A percentile compares a stretch with the other conserved stretches of the same genome.
phyloP scores from a whole-genome alignment of 2,113 vertebrate genomes.

The Brachionichthys hirsutus region DNA sequence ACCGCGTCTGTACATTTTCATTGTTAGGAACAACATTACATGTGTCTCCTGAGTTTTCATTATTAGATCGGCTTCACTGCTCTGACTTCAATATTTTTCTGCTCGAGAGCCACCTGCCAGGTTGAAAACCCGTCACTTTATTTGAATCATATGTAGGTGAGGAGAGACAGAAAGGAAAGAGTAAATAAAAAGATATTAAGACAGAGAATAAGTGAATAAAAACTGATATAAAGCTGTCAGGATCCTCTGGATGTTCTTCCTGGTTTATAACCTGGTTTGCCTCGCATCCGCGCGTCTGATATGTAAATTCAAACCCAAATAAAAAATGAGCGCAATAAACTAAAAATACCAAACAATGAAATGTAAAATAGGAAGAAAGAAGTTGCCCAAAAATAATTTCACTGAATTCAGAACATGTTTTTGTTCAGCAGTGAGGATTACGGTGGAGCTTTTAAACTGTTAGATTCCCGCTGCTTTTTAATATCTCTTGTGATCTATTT shows the following conservation, averaged over 20 bases:
- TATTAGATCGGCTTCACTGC: conserved; percentile 35
- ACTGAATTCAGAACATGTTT: conserved; percentile 52
- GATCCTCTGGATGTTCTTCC: conserved; percentile 1
- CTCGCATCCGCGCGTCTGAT: conserved; percentile 1
- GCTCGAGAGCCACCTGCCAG: conserved; percentile 4
- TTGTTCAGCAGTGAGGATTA: conserved; percentile 54
- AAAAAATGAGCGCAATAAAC: conserved; percentile 22
- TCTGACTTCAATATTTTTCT: conserved; percentile 38
- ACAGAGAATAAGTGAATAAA: not conserved
- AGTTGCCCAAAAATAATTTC: conserved; percentile 44
- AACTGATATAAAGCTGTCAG: not conserved
- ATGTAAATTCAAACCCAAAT: conserved; percentile 26
- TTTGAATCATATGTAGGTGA: conserved; percentile 19
- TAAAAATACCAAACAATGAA: conserved; percentile 47
- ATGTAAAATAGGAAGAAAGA: conserved; percentile 28
- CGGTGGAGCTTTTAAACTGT: conserved; percentile 59
- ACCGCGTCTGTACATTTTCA: conserved; percentile 27
- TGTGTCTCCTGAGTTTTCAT: conserved; percentile 46
- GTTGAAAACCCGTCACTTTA: conserved; percentile 26
- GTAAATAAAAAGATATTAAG: conserved; percentile 9
- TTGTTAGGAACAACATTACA: conserved; percentile 37
- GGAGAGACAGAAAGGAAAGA: conserved; percentile 1
- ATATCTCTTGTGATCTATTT: conserved; percentile 74
- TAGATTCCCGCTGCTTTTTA: conserved; percentile 70
- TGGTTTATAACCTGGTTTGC: conserved; percentile 16